phyloP scores from a whole-genome alignment of 2,797 vertebrate species.

The Cuniculus paca region DNA sequence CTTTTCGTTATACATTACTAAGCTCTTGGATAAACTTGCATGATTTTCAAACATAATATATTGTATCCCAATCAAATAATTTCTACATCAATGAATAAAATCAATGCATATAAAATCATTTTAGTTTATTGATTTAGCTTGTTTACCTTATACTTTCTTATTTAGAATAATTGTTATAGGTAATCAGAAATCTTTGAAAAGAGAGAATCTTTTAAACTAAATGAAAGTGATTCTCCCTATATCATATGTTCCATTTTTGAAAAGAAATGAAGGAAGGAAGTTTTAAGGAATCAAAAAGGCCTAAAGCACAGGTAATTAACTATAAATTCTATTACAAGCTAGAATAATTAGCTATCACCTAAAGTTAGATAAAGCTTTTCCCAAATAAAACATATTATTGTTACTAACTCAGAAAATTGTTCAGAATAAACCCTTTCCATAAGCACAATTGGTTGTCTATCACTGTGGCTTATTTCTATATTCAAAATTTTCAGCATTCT shows the following conservation, averaged over 20 bases:
- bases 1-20: neutral
- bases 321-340: constrained; percentile 20
- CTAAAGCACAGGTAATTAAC: constrained; percentile 63
- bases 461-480: neutral
- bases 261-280: constrained; percentile 86
- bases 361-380: neutral
- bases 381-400: neutral
- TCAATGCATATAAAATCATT: neutral
- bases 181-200: constrained; percentile 86
- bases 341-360: neutral
- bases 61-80: neutral
- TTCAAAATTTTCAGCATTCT: neutral
- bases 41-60: neutral
- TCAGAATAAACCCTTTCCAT: neutral
- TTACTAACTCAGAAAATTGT: neutral
- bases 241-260: constrained; percentile 85
- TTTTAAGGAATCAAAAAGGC: constrained; percentile 67
- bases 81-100: neutral
- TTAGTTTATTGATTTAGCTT: neutral
- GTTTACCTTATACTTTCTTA: constrained; percentile 34
- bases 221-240: constrained; percentile 81
- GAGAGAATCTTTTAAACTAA: constrained; percentile 85
- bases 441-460: neutral
- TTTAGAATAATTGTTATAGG: constrained; percentile 84
- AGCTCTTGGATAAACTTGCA: neutral